These are phyloP conservation scores for Sinhomidia bicolor DNA, from an alignment of 2,888 invertebrate genomes.

Conservation along the genomic window DNA sequence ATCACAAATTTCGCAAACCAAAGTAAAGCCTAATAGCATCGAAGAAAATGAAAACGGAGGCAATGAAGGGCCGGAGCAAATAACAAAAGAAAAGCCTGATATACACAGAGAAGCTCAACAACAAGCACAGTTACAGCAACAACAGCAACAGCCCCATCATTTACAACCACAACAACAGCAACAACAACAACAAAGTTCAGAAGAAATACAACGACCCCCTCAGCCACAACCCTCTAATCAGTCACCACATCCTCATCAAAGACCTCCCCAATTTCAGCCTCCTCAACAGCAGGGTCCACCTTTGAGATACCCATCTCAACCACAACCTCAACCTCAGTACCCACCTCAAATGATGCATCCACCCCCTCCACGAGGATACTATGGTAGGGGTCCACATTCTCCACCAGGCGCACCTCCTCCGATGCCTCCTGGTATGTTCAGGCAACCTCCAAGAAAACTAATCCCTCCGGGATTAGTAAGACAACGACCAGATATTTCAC, in stretches of 20 bases:
- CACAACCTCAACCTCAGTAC: conserved; percentile 57
- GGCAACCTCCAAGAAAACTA: conserved; percentile 69
- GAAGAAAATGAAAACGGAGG: conserved; percentile 63
- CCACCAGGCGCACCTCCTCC: conserved; percentile 36
- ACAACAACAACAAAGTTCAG: conserved; percentile 62
- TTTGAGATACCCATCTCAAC: conserved; percentile 51
- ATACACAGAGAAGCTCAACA: conserved; percentile 58
- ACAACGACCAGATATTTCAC: conserved; percentile 68
- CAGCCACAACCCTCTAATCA: conserved; percentile 40
- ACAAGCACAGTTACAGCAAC: conserved; percentile 42
- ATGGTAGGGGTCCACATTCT: conserved; percentile 58
- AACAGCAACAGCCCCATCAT: not conserved
- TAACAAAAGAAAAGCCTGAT: conserved; percentile 62
- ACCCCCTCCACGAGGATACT: conserved; percentile 65
- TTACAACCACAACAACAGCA: conserved; percentile 21
- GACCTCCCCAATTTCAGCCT: conserved; percentile 48
- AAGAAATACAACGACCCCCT: conserved; percentile 49
- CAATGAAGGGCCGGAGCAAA: conserved; percentile 63
- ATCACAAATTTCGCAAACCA: conserved; percentile 66
- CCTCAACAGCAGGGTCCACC: conserved; percentile 51
- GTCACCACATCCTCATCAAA: conserved; percentile 26
- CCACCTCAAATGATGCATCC: conserved; percentile 72
- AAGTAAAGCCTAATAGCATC: conserved; percentile 67
- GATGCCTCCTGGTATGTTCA: conserved; percentile 64
- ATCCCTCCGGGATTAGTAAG: conserved; percentile 71